Percentiles rank a stretch among this genome's conserved stretches.
These are phyloP conservation scores for Tetheella fluctuosa DNA, from an alignment of 2,888 invertebrate species.

Conservation along the genomic window DNA sequence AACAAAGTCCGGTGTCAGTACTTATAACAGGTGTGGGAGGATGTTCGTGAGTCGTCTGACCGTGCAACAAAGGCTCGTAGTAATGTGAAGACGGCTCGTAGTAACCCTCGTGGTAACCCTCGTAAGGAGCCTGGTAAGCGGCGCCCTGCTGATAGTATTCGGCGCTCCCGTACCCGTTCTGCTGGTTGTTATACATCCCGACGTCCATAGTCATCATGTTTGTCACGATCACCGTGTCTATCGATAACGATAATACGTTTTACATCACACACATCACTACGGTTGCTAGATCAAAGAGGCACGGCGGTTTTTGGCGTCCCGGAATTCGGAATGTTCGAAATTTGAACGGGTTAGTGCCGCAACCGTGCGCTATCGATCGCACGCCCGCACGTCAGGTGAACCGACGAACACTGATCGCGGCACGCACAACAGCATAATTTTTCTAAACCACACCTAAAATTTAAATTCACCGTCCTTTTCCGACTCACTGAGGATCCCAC, in stretches of 20 bases:
- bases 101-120: conserved; percentile 76
- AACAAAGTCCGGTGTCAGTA: conserved; percentile 93
- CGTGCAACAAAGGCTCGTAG: conserved; percentile 77
- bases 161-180: conserved; percentile 80
- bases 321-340: conserved; percentile 54
- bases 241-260: conserved; percentile 58
- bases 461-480: conserved; percentile 62
- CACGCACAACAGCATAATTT: conserved; percentile 56
- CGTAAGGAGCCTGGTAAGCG: conserved; percentile 71
- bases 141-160: conserved; percentile 82
- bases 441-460: conserved; percentile 71
- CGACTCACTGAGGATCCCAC: conserved; percentile 31
- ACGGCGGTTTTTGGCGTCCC: conserved; percentile 49
- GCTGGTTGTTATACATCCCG: conserved; percentile 90
- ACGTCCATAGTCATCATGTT: conserved; percentile 93
- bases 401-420: conserved; percentile 71
- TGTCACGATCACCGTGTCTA: conserved; percentile 67
- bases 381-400: conserved; percentile 72
- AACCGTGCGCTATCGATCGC: conserved; percentile 58
- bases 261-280: conserved; percentile 78
- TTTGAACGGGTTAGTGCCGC: conserved; percentile 53
- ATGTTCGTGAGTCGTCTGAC: conserved; percentile 73
- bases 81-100: conserved; percentile 79
- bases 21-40: conserved; percentile 88
- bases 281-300: conserved; percentile 36